Evolutionary conservation across 2,888 invertebrate genomes (phyloP).

Genomic region (Cryptophagus acutangulus): DNA sequence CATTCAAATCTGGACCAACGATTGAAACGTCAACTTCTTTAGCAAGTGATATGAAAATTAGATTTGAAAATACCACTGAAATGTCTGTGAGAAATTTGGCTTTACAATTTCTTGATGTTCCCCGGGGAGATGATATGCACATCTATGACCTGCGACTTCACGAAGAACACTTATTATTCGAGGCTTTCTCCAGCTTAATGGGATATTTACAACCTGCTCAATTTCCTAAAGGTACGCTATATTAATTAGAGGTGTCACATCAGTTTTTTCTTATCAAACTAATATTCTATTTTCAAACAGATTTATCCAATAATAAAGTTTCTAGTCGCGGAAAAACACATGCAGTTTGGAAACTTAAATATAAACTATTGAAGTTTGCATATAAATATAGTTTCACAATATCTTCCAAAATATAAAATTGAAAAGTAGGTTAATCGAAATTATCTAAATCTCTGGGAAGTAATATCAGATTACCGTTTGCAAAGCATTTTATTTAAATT

Average conservation of each 20-base stretch:
- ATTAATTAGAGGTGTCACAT: too few species aligned
- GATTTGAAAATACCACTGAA: slow-evolving; percentile 25
- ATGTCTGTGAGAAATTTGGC: slow-evolving; percentile 22
- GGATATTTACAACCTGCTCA: slow-evolving; percentile 60
- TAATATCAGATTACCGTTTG: slow-evolving; percentile 9
- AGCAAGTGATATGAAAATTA: slow-evolving; percentile 24
- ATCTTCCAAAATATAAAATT: background rate
- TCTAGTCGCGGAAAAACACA: too few species aligned
- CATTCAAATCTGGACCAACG: slow-evolving; percentile 12
- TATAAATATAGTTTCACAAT: too few species aligned
- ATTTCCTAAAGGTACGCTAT: slow-evolving; percentile 60
- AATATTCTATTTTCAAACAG: too few species aligned
- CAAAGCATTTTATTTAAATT: background rate
- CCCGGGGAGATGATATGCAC: slow-evolving; percentile 43
- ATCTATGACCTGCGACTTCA: slow-evolving; percentile 54
- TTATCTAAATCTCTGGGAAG: too few species aligned
- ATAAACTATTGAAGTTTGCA: too few species aligned
- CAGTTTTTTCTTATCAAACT: too few species aligned
- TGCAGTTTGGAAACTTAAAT: too few species aligned
- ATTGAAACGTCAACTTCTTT: slow-evolving; percentile 18
- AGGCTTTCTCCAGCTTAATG: slow-evolving; percentile 59
- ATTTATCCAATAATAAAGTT: too few species aligned
- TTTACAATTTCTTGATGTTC: slow-evolving; percentile 41
- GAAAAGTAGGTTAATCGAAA: slow-evolving; percentile 7
- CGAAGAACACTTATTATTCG: slow-evolving; percentile 58